A percentile compares a stretch with the other conserved stretches of the same genome.
Conservation (phyloP, 2,888 invertebrate genomes). For the Vanessa cardui region DNA sequence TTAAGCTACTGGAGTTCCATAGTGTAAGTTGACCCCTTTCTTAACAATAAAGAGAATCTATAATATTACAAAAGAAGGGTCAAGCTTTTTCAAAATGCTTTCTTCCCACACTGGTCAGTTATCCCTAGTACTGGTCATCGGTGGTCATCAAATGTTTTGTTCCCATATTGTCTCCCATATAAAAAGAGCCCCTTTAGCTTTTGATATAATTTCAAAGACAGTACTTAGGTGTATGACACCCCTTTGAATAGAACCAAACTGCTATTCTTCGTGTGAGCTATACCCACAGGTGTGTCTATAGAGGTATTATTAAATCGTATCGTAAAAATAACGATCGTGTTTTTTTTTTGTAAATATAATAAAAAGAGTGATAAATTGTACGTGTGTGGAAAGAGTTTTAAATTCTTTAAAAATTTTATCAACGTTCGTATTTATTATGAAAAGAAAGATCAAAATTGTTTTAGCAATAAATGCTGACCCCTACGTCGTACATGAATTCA, state of each 20-base stretch:
- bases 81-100: slow-evolving; percentile 63
- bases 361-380: not conserved
- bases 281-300: slow-evolving; percentile 45
- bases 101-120: slow-evolving; percentile 81
- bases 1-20: slow-evolving; percentile 54
- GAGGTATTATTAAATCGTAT: slow-evolving; percentile 20
- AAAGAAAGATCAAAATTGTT: too few relatives aligned
- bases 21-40: slow-evolving; percentile 63
- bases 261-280: slow-evolving; percentile 47
- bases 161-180: slow-evolving; percentile 60
- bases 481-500: too few relatives aligned
- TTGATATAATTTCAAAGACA: slow-evolving; percentile 63
- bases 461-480: too few relatives aligned
- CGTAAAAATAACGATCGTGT: slow-evolving; percentile 17
- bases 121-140: slow-evolving; percentile 76
- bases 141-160: slow-evolving; percentile 75
- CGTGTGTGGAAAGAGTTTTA: not conserved
- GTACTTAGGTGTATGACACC: slow-evolving; percentile 63
- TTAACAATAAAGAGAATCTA: slow-evolving; percentile 61
- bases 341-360: slow-evolving; percentile 1
- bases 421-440: too few relatives aligned
- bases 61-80: slow-evolving; percentile 68
- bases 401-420: too few relatives aligned
- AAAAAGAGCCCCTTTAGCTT: slow-evolving; percentile 68
- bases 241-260: slow-evolving; percentile 64